These are phyloP conservation scores for Ips nitidus DNA, from an alignment of 1,140 invertebrate species.

Conservation along the genomic window DNA sequence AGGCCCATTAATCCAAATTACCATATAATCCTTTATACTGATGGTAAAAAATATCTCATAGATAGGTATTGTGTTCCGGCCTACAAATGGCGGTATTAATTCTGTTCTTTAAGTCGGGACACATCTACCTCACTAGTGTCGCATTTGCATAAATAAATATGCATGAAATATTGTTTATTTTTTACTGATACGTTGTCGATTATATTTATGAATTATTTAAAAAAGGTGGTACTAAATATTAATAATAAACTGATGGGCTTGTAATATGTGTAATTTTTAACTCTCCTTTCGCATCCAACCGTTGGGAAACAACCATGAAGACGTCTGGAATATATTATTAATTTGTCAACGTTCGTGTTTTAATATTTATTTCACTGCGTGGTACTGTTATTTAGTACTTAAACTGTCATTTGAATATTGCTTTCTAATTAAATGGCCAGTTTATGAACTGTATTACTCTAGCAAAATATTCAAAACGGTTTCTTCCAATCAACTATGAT, in stretches of 20 bases:
- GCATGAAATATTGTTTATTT: slow-evolving; percentile 31
- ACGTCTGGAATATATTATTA: not conserved
- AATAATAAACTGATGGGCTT: slow-evolving; percentile 7
- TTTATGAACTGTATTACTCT: too few relatives aligned
- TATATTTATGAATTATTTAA: slow-evolving; percentile 30
- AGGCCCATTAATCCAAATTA: slow-evolving; percentile 23
- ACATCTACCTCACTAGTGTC: slow-evolving; percentile 24
- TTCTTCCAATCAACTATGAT: not conserved
- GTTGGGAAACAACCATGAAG: not conserved
- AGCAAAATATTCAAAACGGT: not conserved
- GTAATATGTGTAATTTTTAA: slow-evolving; percentile 16
- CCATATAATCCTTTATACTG: slow-evolving; percentile 11
- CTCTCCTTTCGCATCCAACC: not conserved
- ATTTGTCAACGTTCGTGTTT: too few relatives aligned
- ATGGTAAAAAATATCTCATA: slow-evolving; percentile 9
- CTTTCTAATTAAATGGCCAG: too few relatives aligned
- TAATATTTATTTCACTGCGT: too few relatives aligned
- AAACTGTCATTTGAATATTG: too few relatives aligned
- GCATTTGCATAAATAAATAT: slow-evolving; percentile 31
- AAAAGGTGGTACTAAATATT: slow-evolving; percentile 15
- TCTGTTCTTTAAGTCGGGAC: slow-evolving; percentile 20
- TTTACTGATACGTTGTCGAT: slow-evolving; percentile 29
- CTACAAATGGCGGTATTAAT: slow-evolving; percentile 28
- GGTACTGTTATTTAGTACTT: too few relatives aligned
- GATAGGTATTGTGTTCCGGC: slow-evolving; percentile 24